Evolutionary conservation across 92 coral and sea anemone species (phyloP), one percentile per base, ranked within the genome.

Genomic region (Galaxea fascicularis): DNA sequence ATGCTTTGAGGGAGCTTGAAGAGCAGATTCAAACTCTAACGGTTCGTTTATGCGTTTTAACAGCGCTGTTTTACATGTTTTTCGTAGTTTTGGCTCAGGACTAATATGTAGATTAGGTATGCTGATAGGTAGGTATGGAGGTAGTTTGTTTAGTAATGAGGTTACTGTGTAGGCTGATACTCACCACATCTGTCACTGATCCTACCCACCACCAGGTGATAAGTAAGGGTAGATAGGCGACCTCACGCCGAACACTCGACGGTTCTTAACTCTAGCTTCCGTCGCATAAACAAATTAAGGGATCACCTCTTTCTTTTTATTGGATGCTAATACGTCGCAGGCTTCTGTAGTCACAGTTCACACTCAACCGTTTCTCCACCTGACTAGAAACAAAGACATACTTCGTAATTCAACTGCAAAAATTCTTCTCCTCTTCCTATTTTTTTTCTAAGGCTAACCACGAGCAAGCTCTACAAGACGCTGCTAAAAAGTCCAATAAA

Each of bases 1-100:
- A 80, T 66, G 90, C 91, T 29, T 54, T 94, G 77, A 88, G 94
- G 83, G 95, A 90, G 41, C 83, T 92, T n/a, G 90, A 94, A 44
- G 94, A 92, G 72, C 98, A 94, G 82, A 94, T 94, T 67, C 95
- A 94, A 71, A 69, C 89, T 22, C 94, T 94, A 47, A 93, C 98
- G 89, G 98, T 94, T 79, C 47, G 96, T 90, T 17, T 60, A 16
- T 1, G 4, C 17, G 17, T 52, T 17, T 24, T 26, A 24, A 12
- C 7, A n/a, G n/a, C n/a, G n/a, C n/a, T n/a, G n/a, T n/a, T n/a
- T n/a, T n/a, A n/a, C n/a, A 49, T 49, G 13, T 49, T 49, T 49
- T 10, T 15, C 13, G 17, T 49, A 14, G 54, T 49, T 49, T 49
- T 49, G 54, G 10, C 17, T 49, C 54, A 49, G 54, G 17, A 1